A percentile compares a stretch with the other conserved stretches of the same genome.
Evolutionary conservation across 2,888 invertebrate species (phyloP).

Genomic region (Troglohyphantes excavatus): DNA sequence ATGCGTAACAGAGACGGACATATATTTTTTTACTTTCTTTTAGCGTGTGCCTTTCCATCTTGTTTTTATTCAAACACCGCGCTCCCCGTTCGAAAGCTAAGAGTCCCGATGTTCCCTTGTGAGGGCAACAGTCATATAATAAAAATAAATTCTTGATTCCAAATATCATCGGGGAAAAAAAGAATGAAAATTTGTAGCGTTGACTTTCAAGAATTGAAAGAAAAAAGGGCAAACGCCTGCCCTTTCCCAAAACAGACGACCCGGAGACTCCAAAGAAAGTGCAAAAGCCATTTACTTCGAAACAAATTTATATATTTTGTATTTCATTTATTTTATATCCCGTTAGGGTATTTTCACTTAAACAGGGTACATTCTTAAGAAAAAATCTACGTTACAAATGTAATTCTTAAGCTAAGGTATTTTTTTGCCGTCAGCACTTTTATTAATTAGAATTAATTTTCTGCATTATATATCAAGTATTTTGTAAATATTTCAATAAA

Average conservation of each 20-base stretch:
- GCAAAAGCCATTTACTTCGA: constrained; percentile 55
- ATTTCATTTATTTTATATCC: constrained; percentile 53
- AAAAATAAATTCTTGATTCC: constrained; percentile 32
- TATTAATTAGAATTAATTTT: too few relatives aligned
- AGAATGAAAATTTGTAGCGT: constrained; percentile 34
- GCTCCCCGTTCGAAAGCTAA: too few relatives aligned
- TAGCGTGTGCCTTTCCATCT: too few relatives aligned
- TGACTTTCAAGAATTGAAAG: constrained; percentile 47
- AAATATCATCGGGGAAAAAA: constrained; percentile 51
- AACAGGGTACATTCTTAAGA: constrained; percentile 22
- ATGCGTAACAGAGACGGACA: too few relatives aligned
- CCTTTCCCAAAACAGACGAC: constrained; percentile 7
- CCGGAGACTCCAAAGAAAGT: constrained; percentile 30
- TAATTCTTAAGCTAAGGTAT: too few relatives aligned
- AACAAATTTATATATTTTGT: constrained; percentile 51
- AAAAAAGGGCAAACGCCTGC: constrained; percentile 4
- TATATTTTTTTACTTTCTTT: too few relatives aligned
- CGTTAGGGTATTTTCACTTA: constrained; percentile 32
- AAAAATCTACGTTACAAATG: background rate
- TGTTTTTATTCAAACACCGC: too few relatives aligned
- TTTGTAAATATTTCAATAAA: too few relatives aligned
- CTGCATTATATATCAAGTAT: too few relatives aligned
- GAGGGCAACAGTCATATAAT: constrained; percentile 1
- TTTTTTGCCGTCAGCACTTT: too few relatives aligned
- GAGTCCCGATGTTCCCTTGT: background rate